phyloP scores from a whole-genome alignment of 2,797 vertebrate species.

The Chloroceryle inda region DNA sequence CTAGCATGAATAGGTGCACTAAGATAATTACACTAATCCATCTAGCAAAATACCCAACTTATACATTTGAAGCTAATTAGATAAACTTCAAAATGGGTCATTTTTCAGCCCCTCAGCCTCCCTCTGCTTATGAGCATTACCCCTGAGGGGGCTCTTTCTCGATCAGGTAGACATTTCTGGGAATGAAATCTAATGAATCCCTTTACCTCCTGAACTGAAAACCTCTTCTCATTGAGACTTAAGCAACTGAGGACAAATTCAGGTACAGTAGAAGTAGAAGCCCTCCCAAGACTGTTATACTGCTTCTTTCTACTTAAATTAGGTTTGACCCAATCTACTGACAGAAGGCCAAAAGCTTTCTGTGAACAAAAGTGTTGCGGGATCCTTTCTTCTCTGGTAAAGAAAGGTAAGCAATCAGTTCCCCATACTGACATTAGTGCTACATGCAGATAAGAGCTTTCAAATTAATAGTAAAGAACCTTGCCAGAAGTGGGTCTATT shows the following conservation, averaged over 20 bases:
- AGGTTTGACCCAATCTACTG: background rate
- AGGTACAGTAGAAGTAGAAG: background rate
- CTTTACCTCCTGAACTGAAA: slow-evolving; percentile 65
- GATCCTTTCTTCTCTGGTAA: background rate
- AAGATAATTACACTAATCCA: slow-evolving; percentile 72
- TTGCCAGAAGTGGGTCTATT: background rate
- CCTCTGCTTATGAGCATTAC: slow-evolving; percentile 49
- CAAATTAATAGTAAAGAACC: background rate
- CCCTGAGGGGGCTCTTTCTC: slow-evolving; percentile 69
- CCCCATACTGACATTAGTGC: background rate
- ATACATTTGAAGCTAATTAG: slow-evolving; percentile 70
- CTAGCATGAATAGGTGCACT: slow-evolving; percentile 55
- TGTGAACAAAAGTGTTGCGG: background rate
- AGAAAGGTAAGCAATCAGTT: background rate
- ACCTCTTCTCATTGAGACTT: slow-evolving; percentile 47
- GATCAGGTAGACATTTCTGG: slow-evolving; percentile 69
- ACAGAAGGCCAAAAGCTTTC: background rate
- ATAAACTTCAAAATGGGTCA: slow-evolving; percentile 75
- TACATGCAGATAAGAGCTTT: background rate
- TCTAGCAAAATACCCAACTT: slow-evolving; percentile 71
- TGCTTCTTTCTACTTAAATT: background rate
- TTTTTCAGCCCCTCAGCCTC: slow-evolving; percentile 67
- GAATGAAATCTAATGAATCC: slow-evolving; percentile 71
- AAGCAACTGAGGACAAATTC: slow-evolving; percentile 40
- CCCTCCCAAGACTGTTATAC: slow-evolving; percentile 13